phyloP scores from a whole-genome alignment of 2,113 vertebrate species.

The Bubo blakistoni region DNA sequence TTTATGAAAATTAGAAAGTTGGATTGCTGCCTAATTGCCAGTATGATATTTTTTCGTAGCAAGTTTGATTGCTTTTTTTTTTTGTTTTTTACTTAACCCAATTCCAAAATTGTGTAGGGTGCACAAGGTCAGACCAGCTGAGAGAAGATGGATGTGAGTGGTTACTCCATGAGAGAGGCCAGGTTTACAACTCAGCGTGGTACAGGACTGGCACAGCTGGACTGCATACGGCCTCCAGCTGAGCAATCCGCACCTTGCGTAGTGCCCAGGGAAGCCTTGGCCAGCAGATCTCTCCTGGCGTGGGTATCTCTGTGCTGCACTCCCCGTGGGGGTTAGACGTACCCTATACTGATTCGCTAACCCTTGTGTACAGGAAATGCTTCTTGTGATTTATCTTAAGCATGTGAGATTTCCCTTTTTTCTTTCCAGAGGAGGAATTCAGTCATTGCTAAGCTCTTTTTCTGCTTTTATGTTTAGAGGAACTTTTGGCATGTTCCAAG shows the following conservation, averaged over 20 bases:
- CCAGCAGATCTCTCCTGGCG: neutral
- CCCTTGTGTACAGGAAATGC: neutral
- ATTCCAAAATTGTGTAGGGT: neutral
- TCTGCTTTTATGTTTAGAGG: neutral
- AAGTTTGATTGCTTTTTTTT: neutral
- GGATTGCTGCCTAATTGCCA: neutral
- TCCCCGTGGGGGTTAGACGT: accelerated
- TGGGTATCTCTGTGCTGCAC: neutral
- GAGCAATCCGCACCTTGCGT: accelerated
- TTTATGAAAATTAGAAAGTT: neutral
- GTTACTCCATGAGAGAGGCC: accelerated
- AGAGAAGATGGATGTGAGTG: neutral
- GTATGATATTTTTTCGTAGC: neutral
- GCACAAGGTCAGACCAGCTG: neutral
- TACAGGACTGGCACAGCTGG: neutral
- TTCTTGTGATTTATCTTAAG: neutral
- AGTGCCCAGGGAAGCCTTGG: neutral
- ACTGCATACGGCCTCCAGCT: neutral
- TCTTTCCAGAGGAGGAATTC: neutral
- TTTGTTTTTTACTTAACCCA: neutral
- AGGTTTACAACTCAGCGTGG: accelerated
- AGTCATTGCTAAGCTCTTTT: neutral
- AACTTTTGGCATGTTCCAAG: neutral
- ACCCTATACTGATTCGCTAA: neutral
- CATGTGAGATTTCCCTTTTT: neutral